Evolutionary conservation across 37 sponge, comb jelly and placozoan species (phyloP).

Genomic region (Aphrocallistes beatrix): DNA sequence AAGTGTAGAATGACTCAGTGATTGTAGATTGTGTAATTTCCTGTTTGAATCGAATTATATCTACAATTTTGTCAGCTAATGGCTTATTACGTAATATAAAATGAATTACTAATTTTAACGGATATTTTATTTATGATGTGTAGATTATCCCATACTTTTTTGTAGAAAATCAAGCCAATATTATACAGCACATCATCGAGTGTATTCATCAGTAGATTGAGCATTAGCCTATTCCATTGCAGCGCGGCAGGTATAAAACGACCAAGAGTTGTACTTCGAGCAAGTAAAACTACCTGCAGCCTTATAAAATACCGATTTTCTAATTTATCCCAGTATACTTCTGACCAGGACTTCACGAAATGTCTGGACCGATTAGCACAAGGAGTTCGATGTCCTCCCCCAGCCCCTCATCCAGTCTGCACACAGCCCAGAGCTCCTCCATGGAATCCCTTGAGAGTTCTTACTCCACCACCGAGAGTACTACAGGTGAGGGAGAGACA

Average conservation of each 20-base stretch:
- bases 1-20: no score
- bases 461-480: slow-evolving; percentile 54
- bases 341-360: background rate
- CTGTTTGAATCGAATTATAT: no score
- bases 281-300: background rate
- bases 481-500: slow-evolving; percentile 21
- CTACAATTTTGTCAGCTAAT: no score
- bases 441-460: slow-evolving; percentile 83
- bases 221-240: background rate
- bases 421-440: slow-evolving; percentile 60
- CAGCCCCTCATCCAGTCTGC: slow-evolving; percentile 32
- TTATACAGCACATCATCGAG: no score
- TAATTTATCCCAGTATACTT: background rate
- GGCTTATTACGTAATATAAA: no score
- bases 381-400: background rate
- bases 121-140: no score
- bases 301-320: background rate
- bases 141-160: no score
- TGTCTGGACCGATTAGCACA: background rate
- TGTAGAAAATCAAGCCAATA: no score
- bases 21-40: no score
- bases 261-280: background rate
- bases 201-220: no score
- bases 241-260: background rate
- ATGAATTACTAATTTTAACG: no score